Percentiles rank a stretch among this genome's conserved stretches.
Evolutionary conservation across 2,888 invertebrate species (phyloP).

Genomic region (Troilus luridus): DNA sequence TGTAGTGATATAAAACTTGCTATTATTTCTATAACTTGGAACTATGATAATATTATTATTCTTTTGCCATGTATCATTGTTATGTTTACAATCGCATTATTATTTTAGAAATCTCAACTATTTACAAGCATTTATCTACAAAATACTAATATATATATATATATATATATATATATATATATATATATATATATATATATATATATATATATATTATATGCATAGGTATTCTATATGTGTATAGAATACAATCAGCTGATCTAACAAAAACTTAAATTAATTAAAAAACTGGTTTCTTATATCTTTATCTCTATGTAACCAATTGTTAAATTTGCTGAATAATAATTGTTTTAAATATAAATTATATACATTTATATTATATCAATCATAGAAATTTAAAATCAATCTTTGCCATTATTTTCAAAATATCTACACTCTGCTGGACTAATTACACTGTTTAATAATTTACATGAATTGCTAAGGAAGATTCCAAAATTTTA

Average conservation of each 20-base stretch:
- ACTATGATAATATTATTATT: background rate
- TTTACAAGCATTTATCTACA: constrained; percentile 44
- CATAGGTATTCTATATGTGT: background rate
- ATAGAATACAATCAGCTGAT: background rate
- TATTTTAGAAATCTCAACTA: constrained; percentile 8
- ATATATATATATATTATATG: background rate
- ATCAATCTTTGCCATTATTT: background rate
- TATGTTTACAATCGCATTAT: background rate
- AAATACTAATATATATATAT: background rate
- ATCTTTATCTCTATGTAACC: background rate
- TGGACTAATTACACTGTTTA: background rate
- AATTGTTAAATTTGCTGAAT: background rate
- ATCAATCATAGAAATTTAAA: constrained; percentile 1
- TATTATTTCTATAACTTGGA: background rate
- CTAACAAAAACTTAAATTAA: background rate
- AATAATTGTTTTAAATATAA: background rate
- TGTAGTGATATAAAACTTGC: background rate
- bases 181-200: background rate
- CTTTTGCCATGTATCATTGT: background rate
- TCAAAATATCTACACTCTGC: background rate
- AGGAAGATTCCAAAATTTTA: constrained; percentile 19
- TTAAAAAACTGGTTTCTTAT: background rate
- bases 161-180: background rate
- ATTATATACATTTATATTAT: constrained; percentile 36
- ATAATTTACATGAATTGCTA: background rate